These are phyloP conservation scores for Acleris emargana DNA, from an alignment of 2,888 invertebrate genomes.

Conservation along the genomic window DNA sequence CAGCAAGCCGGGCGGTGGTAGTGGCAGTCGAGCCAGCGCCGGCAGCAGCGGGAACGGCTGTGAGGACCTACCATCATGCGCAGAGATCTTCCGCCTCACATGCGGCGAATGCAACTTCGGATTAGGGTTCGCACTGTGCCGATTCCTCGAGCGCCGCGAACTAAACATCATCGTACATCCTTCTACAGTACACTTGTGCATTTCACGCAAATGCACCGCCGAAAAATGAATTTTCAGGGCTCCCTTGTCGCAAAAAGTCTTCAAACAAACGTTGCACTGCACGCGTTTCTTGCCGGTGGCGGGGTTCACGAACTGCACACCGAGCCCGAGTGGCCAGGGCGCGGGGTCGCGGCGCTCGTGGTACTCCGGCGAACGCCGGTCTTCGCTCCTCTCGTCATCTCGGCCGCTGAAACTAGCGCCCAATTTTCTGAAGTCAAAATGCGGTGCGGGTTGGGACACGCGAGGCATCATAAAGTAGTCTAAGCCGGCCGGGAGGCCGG, in stretches of 20 bases:
- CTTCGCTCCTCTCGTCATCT: constrained; percentile 72
- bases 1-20: constrained; percentile 87
- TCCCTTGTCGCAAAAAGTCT: constrained; percentile 99
- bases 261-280: constrained; percentile 98
- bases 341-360: constrained; percentile 77
- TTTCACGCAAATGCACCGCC: constrained; percentile 98
- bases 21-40: constrained; percentile 88
- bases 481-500: constrained; percentile 77
- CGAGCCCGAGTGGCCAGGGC: constrained; percentile 91
- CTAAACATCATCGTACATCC: constrained; percentile 99
- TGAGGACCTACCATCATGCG: constrained; percentile 94
- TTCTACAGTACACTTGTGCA: constrained; percentile 99
- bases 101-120: constrained; percentile 98
- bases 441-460: constrained; percentile 92
- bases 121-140: constrained; percentile 98
- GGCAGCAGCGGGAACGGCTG: constrained; percentile 90
- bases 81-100: constrained; percentile 94
- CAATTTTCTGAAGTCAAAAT: constrained; percentile 92
- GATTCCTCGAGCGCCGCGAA: constrained; percentile 95
- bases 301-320: constrained; percentile 94
- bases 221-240: constrained; percentile 99
- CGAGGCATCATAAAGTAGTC: constrained; percentile 84
- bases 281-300: constrained; percentile 97
- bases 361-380: constrained; percentile 72
- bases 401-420: constrained; percentile 86